Evolutionary conservation across 1,140 invertebrate species (phyloP).

Genomic region (Paraescarpia echinospica): DNA sequence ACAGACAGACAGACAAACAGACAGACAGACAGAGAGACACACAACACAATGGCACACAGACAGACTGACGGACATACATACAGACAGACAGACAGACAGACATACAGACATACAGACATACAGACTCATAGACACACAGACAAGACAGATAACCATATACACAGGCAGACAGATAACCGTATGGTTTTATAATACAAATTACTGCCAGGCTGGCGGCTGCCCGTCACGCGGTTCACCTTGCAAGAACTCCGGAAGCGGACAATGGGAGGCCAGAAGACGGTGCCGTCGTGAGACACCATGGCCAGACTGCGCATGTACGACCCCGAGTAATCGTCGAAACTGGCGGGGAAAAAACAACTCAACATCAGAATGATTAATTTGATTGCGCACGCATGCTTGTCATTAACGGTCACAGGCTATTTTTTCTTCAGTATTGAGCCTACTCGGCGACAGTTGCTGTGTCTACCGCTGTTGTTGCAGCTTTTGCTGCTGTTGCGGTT

Average conservation of each 20-base stretch:
- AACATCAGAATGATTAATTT: constrained; percentile 18
- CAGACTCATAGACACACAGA: too few relatives aligned
- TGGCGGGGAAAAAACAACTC: constrained; percentile 9
- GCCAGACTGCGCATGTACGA: constrained; percentile 35
- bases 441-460: not conserved
- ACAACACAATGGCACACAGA: too few relatives aligned
- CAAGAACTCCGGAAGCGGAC: constrained; percentile 71
- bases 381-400: not conserved
- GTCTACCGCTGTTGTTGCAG: too few relatives aligned
- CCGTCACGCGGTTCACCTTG: constrained; percentile 91
- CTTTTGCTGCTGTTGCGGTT: too few relatives aligned
- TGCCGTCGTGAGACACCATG: constrained; percentile 75
- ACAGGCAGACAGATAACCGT: too few relatives aligned
- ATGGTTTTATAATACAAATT: not conserved
- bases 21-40: too few relatives aligned
- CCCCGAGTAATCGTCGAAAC: constrained; percentile 17
- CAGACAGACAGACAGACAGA: too few relatives aligned
- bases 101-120: too few relatives aligned
- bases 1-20: too few relatives aligned
- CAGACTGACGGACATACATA: too few relatives aligned
- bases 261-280: constrained; percentile 82
- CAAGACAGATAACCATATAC: too few relatives aligned
- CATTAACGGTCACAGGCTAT: not conserved
- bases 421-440: not conserved
- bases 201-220: constrained; percentile 68